A percentile compares a stretch with the other conserved stretches of the same genome.
These are phyloP conservation scores for Drosophila asahinai DNA, from an alignment of 1,140 invertebrate species.

Conservation along the genomic window DNA sequence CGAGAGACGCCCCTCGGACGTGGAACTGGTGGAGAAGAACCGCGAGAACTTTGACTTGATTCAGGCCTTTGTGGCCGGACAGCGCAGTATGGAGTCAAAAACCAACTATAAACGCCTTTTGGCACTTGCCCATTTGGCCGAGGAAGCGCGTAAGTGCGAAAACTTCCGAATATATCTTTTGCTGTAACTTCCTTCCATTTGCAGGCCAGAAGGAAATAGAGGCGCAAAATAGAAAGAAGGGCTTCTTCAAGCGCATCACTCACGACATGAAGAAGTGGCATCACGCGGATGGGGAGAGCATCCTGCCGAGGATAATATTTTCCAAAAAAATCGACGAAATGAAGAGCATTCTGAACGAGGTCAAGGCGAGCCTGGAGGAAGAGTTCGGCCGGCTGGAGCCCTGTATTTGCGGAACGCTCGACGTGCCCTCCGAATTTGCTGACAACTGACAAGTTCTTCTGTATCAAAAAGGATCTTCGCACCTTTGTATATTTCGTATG, in stretches of 20 bases:
- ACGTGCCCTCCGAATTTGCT: too few relatives aligned
- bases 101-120: not conserved
- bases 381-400: not conserved
- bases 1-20: fast-evolving
- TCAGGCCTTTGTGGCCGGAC: constrained; percentile 1
- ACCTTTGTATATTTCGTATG: constrained; percentile 14
- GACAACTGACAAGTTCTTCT: not conserved
- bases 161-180: too few relatives aligned
- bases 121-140: not conserved
- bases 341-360: not conserved
- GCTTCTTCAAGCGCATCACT: constrained; percentile 1
- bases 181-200: not conserved
- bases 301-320: not conserved
- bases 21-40: fast-evolving
- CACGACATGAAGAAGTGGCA: constrained; percentile 10
- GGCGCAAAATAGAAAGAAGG: too few relatives aligned
- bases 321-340: not conserved
- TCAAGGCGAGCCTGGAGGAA: not conserved
- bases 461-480: not conserved
- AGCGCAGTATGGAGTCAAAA: not conserved
- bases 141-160: not conserved
- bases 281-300: not conserved
- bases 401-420: constrained; percentile 1
- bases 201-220: not conserved
- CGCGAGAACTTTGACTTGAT: constrained; percentile 2